Percentiles rank a stretch among this genome's conserved stretches.
phyloP scores from a whole-genome alignment of 2,888 invertebrate species.

The Limnephilus marmoratus region DNA sequence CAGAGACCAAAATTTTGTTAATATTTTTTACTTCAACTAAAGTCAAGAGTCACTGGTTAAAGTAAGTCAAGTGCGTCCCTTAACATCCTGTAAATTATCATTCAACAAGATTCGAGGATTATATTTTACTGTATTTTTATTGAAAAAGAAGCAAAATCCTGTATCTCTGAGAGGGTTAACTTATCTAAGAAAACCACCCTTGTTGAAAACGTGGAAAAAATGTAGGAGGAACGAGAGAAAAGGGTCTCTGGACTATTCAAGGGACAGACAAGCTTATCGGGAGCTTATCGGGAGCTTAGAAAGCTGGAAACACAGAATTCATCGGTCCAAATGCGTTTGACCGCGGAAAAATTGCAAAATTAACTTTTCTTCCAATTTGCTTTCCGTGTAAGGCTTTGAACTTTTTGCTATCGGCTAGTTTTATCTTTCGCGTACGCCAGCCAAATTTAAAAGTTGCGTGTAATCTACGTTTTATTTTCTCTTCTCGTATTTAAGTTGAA shows the following conservation, averaged over 20 bases:
- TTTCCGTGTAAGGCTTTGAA: background rate
- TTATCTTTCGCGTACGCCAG: constrained; percentile 38
- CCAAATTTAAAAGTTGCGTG: constrained; percentile 38
- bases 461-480: constrained; percentile 2
- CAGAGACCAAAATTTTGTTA: no score
- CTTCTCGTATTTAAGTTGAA: background rate
- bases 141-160: background rate
- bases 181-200: constrained; percentile 42
- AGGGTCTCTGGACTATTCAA: constrained; percentile 52
- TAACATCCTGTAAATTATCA: no score
- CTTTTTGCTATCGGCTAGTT: constrained; percentile 11
- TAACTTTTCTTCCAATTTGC: constrained; percentile 22
- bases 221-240: constrained; percentile 4
- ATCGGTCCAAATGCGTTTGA: constrained; percentile 28
- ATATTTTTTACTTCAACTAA: no score
- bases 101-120: no score
- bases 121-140: background rate
- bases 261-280: constrained; percentile 59
- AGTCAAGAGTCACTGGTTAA: no score
- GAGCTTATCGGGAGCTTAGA: constrained; percentile 39
- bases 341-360: constrained; percentile 11
- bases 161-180: constrained; percentile 27
- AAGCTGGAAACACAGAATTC: constrained; percentile 37
- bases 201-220: constrained; percentile 29
- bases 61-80: no score